phyloP scores from a whole-genome alignment of 2,113 vertebrate genomes.

The Globicephala melas region DNA sequence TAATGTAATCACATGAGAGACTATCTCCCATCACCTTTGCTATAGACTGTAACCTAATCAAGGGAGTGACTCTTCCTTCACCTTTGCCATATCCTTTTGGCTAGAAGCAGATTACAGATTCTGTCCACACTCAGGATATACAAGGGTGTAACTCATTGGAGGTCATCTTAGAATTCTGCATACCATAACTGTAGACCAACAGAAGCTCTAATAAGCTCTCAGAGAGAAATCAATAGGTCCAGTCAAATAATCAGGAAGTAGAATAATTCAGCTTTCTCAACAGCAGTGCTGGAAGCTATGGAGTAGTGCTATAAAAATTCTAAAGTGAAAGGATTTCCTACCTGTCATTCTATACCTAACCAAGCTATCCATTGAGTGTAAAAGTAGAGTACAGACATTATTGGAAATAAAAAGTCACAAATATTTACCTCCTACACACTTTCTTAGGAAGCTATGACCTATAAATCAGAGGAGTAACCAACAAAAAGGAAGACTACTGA shows the following conservation, averaged over 20 bases:
- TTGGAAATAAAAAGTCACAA: background rate
- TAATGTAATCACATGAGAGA: background rate
- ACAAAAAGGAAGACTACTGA: background rate
- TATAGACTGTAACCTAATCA: background rate
- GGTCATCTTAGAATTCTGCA: constrained; percentile 1
- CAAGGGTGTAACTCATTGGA: background rate
- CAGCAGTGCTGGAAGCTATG: background rate
- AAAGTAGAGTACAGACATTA: background rate
- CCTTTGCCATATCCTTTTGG: background rate
- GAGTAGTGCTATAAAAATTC: background rate
- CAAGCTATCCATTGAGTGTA: background rate
- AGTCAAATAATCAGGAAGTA: background rate
- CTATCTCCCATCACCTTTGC: background rate
- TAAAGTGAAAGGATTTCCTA: background rate
- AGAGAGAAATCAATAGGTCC: background rate
- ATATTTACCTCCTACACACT: background rate
- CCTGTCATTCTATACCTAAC: background rate
- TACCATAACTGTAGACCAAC: background rate
- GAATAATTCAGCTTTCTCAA: background rate
- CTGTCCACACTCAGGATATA: background rate
- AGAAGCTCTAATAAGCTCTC: background rate
- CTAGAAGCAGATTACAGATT: background rate
- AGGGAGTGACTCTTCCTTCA: background rate
- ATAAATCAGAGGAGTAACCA: background rate
- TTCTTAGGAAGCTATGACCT: background rate